Conservation (phyloP, 2,888 invertebrate species). For the Sesia bembeciformis region DNA sequence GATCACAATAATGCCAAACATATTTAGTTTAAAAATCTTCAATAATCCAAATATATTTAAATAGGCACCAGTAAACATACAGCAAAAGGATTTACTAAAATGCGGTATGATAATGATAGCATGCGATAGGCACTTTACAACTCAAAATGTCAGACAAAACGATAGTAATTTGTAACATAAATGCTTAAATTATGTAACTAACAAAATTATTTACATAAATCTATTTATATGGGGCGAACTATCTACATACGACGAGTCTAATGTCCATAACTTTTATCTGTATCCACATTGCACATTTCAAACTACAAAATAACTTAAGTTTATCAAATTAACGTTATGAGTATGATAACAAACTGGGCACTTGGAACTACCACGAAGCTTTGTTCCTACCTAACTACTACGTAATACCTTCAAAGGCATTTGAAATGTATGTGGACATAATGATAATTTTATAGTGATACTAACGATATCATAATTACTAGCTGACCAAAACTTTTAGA, state of each 20-base stretch:
- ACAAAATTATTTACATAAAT: conserved; percentile 39
- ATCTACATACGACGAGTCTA: conserved; percentile 55
- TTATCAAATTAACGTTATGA: conserved; percentile 33
- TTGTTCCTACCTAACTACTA: background rate
- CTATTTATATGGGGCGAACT: conserved; percentile 34
- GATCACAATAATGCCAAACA: background rate
- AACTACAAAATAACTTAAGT: conserved; percentile 32
- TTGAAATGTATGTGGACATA: background rate
- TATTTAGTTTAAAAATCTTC: background rate
- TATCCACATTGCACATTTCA: conserved; percentile 56
- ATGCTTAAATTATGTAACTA: conserved; percentile 11
- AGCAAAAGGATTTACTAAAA: conserved; percentile 7
- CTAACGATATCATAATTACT: background rate
- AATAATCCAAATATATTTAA: background rate
- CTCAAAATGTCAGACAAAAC: conserved; percentile 33
- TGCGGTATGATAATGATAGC: conserved; percentile 17
- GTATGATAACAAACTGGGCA: conserved; percentile 25
- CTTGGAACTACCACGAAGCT: background rate
- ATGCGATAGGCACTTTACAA: conserved; percentile 43
- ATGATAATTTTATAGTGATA: background rate
- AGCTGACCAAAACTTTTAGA: background rate
- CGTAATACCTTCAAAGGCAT: background rate
- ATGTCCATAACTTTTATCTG: conserved; percentile 35
- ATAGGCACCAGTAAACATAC: conserved; percentile 12
- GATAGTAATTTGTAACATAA: conserved; percentile 31